Conservation (phyloP, 1,140 invertebrate genomes). For the Heliconius hermathena region DNA sequence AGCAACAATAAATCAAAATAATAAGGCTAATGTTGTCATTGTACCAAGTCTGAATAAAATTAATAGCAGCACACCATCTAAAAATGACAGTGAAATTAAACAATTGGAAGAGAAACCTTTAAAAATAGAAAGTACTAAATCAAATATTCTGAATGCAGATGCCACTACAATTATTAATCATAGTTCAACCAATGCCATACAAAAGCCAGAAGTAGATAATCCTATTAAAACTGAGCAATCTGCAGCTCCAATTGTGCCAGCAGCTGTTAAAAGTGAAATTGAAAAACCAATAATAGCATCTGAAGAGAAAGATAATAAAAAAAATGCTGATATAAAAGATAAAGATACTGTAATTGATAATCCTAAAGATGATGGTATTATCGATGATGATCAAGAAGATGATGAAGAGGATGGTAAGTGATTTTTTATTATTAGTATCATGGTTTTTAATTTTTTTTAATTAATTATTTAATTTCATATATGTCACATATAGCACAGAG, state of each 20-base stretch:
- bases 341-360: conserved; percentile 21
- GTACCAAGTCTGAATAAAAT: conserved; percentile 12
- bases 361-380: conserved; percentile 17
- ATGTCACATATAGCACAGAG: no score
- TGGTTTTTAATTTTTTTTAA: background rate
- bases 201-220: conserved; percentile 7
- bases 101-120: background rate
- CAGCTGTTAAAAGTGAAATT: conserved; percentile 18
- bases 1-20: background rate
- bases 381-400: conserved; percentile 34
- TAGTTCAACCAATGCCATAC: background rate
- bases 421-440: background rate
- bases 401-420: conserved; percentile 16
- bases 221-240: conserved; percentile 22
- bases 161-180: conserved; percentile 11
- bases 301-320: conserved; percentile 12
- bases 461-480: background rate
- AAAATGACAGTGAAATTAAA: conserved; percentile 14
- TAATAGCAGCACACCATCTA: conserved; percentile 21
- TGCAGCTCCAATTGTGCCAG: background rate
- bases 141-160: conserved; percentile 8
- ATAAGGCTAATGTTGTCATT: background rate
- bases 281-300: conserved; percentile 29
- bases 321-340: background rate
- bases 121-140: conserved; percentile 19